Evolutionary conservation across 2,113 vertebrate species (phyloP).

Genomic region (Grus americana): DNA sequence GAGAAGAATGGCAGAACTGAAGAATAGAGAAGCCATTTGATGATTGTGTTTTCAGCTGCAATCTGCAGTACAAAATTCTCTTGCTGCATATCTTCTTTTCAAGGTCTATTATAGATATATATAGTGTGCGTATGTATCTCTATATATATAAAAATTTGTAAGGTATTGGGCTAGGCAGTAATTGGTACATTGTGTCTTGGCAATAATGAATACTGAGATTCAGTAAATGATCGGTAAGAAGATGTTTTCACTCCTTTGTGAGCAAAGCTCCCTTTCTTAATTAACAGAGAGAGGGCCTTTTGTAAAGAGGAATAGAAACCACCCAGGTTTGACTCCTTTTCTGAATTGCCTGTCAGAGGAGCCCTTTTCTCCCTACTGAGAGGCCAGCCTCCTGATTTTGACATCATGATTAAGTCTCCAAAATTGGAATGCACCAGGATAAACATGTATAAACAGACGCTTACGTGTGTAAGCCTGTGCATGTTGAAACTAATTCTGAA

Average conservation of each 20-base stretch:
- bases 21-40: background rate
- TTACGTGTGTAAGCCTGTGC: background rate
- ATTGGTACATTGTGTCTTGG: background rate
- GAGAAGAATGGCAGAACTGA: background rate
- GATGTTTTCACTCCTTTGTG: background rate
- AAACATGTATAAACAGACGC: background rate
- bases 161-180: background rate
- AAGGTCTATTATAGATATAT: background rate
- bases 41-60: background rate
- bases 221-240: background rate
- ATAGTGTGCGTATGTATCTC: fast-evolving
- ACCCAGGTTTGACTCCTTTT: background rate
- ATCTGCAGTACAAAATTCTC: background rate
- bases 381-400: background rate
- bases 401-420: background rate
- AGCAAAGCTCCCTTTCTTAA: background rate
- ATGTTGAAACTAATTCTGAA: background rate
- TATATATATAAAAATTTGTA: background rate
- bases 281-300: background rate
- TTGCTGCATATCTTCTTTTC: background rate
- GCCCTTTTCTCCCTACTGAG: background rate
- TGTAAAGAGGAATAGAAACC: background rate
- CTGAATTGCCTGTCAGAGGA: background rate
- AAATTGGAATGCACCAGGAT: background rate
- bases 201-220: background rate